Evolutionary conservation across 2,797 vertebrate genomes (phyloP).

Genomic region (Mionectes olivaceus): DNA sequence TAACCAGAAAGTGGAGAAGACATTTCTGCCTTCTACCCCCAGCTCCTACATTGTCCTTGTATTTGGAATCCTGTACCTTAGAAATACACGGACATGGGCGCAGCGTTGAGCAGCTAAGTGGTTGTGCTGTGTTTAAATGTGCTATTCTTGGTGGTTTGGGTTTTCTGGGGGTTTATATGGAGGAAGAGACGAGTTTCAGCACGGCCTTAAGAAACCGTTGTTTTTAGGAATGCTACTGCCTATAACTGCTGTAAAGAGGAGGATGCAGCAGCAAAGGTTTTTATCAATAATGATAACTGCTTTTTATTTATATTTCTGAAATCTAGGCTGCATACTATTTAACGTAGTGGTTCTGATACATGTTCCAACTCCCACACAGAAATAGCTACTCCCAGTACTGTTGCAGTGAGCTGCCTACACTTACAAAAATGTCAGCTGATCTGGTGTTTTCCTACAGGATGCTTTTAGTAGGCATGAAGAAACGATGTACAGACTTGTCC

Average conservation of each 20-base stretch:
- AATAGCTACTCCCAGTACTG: background rate
- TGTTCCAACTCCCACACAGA: background rate
- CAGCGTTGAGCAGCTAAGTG: background rate
- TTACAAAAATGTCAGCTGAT: background rate
- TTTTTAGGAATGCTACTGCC: background rate
- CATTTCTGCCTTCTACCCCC: background rate
- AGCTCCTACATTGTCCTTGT: background rate
- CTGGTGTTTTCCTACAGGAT: background rate
- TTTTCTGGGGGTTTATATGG: background rate
- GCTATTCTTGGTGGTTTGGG: background rate
- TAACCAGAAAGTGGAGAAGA: background rate
- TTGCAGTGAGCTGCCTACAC: conserved; percentile 11
- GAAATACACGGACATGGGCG: background rate
- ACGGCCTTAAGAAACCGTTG: background rate
- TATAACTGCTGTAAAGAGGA: background rate
- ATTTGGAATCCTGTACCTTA: background rate
- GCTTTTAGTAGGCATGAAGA: background rate
- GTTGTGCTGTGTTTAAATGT: background rate
- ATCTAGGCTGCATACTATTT: background rate
- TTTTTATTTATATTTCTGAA: conserved; percentile 38
- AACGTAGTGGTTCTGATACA: background rate
- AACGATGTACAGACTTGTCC: background rate
- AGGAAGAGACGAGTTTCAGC: background rate
- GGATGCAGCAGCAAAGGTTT: background rate
- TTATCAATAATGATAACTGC: background rate